These are phyloP conservation scores for Limnodromus scolopaceus DNA, from an alignment of 2,797 vertebrate genomes.

Conservation along the genomic window DNA sequence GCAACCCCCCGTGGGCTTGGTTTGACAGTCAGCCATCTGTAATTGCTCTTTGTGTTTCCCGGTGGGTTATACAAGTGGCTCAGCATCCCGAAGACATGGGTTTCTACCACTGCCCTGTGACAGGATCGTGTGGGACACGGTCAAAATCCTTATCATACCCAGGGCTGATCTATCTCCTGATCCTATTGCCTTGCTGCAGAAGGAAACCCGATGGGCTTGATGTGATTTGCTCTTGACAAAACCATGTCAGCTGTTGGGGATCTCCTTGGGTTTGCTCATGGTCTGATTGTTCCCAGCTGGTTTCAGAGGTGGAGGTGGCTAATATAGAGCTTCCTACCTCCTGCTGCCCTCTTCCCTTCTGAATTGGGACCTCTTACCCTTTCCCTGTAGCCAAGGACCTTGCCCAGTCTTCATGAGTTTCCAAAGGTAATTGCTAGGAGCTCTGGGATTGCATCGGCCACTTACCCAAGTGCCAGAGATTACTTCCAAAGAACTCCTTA, in stretches of 20 bases:
- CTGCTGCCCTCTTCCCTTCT: rapidly evolving
- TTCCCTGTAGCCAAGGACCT: rapidly evolving
- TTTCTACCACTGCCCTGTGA: neutral
- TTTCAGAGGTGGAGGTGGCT: neutral
- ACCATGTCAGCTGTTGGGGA: neutral
- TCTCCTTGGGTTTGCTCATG: neutral
- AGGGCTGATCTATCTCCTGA: neutral
- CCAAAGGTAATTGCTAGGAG: neutral
- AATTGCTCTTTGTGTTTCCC: neutral
- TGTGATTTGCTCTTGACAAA: neutral
- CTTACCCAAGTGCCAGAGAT: rapidly evolving
- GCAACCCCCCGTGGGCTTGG: neutral
- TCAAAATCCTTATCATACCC: neutral
- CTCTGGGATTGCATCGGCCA: rapidly evolving
- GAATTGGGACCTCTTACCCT: rapidly evolving
- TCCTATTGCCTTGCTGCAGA: neutral
- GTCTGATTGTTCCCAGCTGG: neutral
- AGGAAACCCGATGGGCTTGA: neutral
- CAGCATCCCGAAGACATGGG: rapidly evolving
- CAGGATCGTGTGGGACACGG: neutral
- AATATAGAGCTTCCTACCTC: neutral
- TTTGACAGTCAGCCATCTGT: rapidly evolving
- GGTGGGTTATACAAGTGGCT: neutral
- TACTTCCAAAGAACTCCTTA: neutral
- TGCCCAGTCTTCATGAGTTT: rapidly evolving